A percentile compares a stretch with the other conserved stretches of the same genome.
Conservation (phyloP, 2,113 vertebrate genomes). For the Cephalopterus ornatus region DNA sequence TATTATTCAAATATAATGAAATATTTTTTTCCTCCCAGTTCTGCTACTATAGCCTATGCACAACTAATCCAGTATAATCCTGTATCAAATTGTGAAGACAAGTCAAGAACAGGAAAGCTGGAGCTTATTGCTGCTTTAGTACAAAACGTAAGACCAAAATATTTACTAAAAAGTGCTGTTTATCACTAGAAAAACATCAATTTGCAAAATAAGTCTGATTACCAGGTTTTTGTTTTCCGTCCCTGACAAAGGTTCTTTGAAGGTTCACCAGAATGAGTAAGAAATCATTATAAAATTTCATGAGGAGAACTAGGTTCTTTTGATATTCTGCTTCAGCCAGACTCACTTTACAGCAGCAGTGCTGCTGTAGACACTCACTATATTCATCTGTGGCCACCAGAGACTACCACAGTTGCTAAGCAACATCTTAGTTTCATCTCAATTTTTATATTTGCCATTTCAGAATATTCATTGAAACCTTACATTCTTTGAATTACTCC, state of each 20-base stretch:
- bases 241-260: background rate
- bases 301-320: background rate
- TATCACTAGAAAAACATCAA: background rate
- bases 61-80: background rate
- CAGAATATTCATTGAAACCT: slow-evolving; percentile 37
- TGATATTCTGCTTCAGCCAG: background rate
- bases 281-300: background rate
- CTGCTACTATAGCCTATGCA: background rate
- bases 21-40: background rate
- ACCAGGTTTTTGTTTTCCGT: background rate
- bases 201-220: background rate
- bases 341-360: slow-evolving; percentile 10
- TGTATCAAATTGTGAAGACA: background rate
- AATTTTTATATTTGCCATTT: slow-evolving; percentile 48
- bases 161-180: background rate
- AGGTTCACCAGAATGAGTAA: background rate
- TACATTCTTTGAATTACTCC: background rate
- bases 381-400: slow-evolving; percentile 47
- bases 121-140: background rate
- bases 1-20: background rate
- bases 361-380: background rate
- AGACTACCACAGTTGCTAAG: slow-evolving; percentile 66
- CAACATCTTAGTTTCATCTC: slow-evolving; percentile 50
- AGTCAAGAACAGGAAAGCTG: background rate
- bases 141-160: background rate